Evolutionary conservation across 2,797 vertebrate species (phyloP), one percentile per base, ranked within the genome.

Genomic region (Xyrichtys novacula): DNA sequence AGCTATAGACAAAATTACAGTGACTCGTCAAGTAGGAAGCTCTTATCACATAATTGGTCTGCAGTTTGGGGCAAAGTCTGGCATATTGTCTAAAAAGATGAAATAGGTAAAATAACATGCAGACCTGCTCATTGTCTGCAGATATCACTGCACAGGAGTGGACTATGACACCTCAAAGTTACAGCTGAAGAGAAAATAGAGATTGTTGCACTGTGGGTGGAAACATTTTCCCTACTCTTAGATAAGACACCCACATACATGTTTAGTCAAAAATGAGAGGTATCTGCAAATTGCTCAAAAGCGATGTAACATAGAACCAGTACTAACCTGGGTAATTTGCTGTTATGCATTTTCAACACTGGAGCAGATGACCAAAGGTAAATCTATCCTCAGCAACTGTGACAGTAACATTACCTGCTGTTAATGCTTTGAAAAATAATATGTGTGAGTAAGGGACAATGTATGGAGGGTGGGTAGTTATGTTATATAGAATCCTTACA

Each of bases 61-160:
- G 43, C 31, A 31, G 57, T 59, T 61, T 63, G 53, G 19, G 48
- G 47, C 22, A 26, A 46, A 44, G 40, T 65, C 29, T 48, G 67
- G 55, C 66, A 74, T 58, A n/a, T 56, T 65, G 43, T 52, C 54
- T 65, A 31, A 71, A 71, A 71, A 65, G 32, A 74, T 78, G 53
- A 40, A 73, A 73, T 55, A 26, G 42, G 23, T 61, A 54, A 62
- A 58, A 42, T 40, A 25, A 40, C 23, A 54, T 31, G 26, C 28
- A 54, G 36, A 63, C 23, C 22, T 48, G 64, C 19, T 56, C 28
- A 54, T 31, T 59, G 55, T 44, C 29, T 59, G 43, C 20, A 44
- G 44, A 28, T 65, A 74, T 60, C 36, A 57, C 46, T 34, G 44
- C 22, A n/a, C 32, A 32, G 52, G 9, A 26, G 22, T 59, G 32